These are phyloP conservation scores for Meandrusa payeni DNA, from an alignment of 2,888 invertebrate species.

Conservation along the genomic window DNA sequence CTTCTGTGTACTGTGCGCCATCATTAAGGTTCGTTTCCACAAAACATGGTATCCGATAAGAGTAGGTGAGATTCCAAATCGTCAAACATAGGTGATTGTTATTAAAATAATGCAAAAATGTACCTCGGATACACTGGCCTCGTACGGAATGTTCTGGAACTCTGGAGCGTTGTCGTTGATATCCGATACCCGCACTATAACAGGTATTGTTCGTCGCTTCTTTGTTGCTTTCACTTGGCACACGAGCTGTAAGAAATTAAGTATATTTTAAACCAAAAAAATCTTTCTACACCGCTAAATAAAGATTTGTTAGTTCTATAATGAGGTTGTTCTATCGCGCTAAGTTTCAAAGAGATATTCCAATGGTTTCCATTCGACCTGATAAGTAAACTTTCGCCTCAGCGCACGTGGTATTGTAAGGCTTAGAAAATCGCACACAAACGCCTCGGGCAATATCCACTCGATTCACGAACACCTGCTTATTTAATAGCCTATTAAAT, in stretches of 20 bases:
- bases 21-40: no score
- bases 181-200: constrained; percentile 94
- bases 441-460: constrained; percentile 5
- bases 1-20: no score
- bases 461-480: constrained; percentile 7
- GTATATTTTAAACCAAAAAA: no score
- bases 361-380: not conserved
- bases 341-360: no score
- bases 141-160: constrained; percentile 91
- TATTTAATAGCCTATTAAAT: constrained; percentile 13
- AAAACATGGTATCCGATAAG: no score
- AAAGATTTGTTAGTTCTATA: no score
- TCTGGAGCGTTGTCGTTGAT: constrained; percentile 94
- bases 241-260: constrained; percentile 83
- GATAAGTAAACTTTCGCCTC: constrained; percentile 3
- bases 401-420: not conserved
- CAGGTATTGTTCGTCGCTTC: constrained; percentile 91
- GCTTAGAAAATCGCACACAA: not conserved
- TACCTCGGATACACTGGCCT: constrained; percentile 93
- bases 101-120: no score
- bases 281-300: no score
- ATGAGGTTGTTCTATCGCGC: no score
- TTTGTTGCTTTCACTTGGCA: constrained; percentile 90
- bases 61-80: no score
- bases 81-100: no score